A percentile compares a stretch with the other conserved stretches of the same genome.
Evolutionary conservation across 2,797 vertebrate species (phyloP).

Genomic region (Myotis vivesi): DNA sequence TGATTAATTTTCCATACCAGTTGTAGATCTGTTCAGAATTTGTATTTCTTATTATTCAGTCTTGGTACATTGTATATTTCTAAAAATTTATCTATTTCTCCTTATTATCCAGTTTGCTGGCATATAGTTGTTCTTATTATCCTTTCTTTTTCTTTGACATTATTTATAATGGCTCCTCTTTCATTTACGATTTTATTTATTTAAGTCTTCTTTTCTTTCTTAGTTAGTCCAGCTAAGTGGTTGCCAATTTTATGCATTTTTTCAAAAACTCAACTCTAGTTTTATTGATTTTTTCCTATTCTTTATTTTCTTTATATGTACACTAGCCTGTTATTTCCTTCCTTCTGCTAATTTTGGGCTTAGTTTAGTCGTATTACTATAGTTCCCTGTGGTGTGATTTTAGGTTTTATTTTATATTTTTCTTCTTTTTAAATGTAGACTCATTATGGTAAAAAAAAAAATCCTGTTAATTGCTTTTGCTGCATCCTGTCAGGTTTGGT

Average conservation of each 20-base stretch:
- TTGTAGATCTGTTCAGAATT: not conserved
- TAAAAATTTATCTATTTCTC: not conserved
- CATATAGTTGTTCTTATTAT: not conserved
- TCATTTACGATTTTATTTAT: not conserved
- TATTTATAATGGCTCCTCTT: not conserved
- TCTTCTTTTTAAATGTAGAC: not conserved
- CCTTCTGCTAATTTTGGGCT: not conserved
- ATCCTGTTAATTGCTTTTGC: not conserved
- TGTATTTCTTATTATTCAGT: not conserved
- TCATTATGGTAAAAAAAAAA: not conserved
- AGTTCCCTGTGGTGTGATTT: not conserved
- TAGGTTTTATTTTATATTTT: not conserved
- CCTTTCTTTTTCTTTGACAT: not conserved
- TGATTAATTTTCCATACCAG: not conserved
- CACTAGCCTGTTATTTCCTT: not conserved
- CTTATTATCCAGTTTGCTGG: not conserved
- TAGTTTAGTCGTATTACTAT: not conserved
- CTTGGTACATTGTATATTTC: not conserved
- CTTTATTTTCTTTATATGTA: not conserved
- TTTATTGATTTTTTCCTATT: not conserved
- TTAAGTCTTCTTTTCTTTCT: not conserved
- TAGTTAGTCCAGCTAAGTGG: not conserved
- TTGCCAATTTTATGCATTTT: not conserved
- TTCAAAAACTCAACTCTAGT: not conserved
- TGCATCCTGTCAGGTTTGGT: not conserved